phyloP scores from a whole-genome alignment of 35 echinoderm and acorn worm genomes.

The Eucidaris tribuloides region DNA sequence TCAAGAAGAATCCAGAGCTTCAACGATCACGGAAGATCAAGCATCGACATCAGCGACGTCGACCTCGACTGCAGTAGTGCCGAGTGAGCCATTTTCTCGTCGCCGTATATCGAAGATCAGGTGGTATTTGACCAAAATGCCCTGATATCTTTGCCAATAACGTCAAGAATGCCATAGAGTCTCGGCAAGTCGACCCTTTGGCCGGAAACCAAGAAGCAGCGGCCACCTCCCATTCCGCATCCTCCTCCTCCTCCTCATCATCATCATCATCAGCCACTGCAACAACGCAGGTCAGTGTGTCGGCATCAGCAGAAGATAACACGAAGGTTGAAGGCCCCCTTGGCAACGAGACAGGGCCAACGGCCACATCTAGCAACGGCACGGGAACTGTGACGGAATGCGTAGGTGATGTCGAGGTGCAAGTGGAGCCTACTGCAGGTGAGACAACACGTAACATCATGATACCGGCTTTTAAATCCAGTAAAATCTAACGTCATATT shows the following conservation, averaged over 20 bases:
- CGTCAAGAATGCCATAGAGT: background rate
- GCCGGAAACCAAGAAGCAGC: background rate
- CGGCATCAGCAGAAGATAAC: background rate
- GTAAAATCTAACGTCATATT: too few species aligned
- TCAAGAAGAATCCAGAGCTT: too few species aligned
- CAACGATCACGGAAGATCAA: too few species aligned
- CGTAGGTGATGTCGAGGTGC: too few species aligned
- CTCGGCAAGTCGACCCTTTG: background rate
- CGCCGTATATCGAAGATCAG: conserved; percentile 10
- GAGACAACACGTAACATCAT: too few species aligned
- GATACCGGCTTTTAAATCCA: too few species aligned
- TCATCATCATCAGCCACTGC: too few species aligned
- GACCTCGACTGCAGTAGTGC: background rate
- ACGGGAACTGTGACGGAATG: too few species aligned
- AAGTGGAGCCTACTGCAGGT: too few species aligned
- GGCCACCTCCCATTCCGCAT: too few species aligned
- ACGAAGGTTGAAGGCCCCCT: background rate
- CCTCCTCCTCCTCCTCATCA: too few species aligned
- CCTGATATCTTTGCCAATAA: background rate
- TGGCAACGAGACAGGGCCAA: background rate
- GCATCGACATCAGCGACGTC: background rate
- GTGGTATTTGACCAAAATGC: background rate
- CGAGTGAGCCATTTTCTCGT: background rate
- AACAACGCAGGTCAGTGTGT: background rate
- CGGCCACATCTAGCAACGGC: background rate